Evolutionary conservation across 1,140 invertebrate species (phyloP).

Genomic region (Aphidius ervi): DNA sequence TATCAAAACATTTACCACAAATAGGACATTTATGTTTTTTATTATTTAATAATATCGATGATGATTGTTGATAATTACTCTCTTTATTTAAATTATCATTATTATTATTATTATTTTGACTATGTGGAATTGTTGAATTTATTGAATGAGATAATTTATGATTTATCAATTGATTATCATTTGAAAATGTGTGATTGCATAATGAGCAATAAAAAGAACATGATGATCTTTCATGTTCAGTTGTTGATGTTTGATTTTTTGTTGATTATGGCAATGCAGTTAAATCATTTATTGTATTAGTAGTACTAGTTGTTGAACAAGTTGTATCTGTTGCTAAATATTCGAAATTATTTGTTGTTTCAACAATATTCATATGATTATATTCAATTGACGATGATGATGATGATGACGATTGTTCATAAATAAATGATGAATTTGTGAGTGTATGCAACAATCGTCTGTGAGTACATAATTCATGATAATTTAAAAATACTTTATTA

Average conservation of each 20-base stretch:
- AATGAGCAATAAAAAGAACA: slow-evolving; percentile 43
- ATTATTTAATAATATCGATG: not conserved
- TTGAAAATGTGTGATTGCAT: slow-evolving; percentile 42
- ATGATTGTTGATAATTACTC: no score
- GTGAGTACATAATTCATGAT: slow-evolving; percentile 44
- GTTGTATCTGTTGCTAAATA: slow-evolving; percentile 1
- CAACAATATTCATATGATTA: slow-evolving; percentile 41
- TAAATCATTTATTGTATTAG: no score
- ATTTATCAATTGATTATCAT: slow-evolving; percentile 40
- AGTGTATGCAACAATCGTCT: slow-evolving; percentile 36
- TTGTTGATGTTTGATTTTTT: not conserved
- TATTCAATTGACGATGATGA: no score
- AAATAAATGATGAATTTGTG: slow-evolving; percentile 27
- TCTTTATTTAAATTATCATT: slow-evolving; percentile 8
- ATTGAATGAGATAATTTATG: slow-evolving; percentile 36
- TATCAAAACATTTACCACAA: slow-evolving; percentile 46
- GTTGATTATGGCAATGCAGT: no score
- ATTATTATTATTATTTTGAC: no score
- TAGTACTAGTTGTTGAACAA: no score
- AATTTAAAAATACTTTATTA: slow-evolving; percentile 37
- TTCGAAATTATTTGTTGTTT: slow-evolving; percentile 37
- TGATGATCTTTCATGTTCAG: slow-evolving; percentile 30
- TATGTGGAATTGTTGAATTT: slow-evolving; percentile 6
- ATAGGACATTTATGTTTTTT: slow-evolving; percentile 46
- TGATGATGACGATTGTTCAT: slow-evolving; percentile 36